Evolutionary conservation across 1,140 invertebrate species (phyloP), one percentile per base, ranked within the genome.

Genomic region (Saccostrea cuccullata): DNA sequence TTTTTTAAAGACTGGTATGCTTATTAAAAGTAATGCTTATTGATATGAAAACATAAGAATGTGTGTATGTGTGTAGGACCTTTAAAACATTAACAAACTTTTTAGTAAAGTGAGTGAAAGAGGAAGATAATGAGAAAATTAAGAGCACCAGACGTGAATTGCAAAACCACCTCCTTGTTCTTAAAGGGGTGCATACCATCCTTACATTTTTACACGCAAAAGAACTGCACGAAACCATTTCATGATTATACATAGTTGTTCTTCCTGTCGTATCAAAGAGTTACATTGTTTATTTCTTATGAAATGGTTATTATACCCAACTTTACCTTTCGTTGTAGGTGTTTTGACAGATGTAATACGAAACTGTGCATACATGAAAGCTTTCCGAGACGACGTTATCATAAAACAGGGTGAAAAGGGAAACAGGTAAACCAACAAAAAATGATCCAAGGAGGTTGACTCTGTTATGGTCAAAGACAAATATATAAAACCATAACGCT

Each of bases 291-390:
- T 77, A 20, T 64, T 64, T n/a, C 15, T 64, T 64, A n/a, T 77
- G 26, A 15, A 13, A 30, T 11, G 70, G 11, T 30, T 30, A 77
- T 30, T 30, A 77, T 64, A 64, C 15, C 15, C 36, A 9, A 30
- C 30, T 77, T 77, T 73, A 26, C 36, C 83, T 86, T 88, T 84
- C 26, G 11, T 90, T 91, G 47, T 86, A 93, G 92, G 86, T 56
- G 88, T 92, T 20, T 86, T 93, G 70, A 90, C 87, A 85, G 92
- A 92, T 73, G 90, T 92, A 11, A 90, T 92, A n/a, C 88, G 90
- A 58, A 90, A 92, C 83, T 93, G 92, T 89, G 91, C 86, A 15
- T 93, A 93, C 88, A 64, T 82, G 36, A 88, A 90, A 70, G 91
- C 91, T 17, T 67, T 40, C 8, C 88, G 64, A 73, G 91, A 93